These are phyloP conservation scores for Sinelater perroti DNA, from an alignment of 2,888 invertebrate species.

Conservation along the genomic window DNA sequence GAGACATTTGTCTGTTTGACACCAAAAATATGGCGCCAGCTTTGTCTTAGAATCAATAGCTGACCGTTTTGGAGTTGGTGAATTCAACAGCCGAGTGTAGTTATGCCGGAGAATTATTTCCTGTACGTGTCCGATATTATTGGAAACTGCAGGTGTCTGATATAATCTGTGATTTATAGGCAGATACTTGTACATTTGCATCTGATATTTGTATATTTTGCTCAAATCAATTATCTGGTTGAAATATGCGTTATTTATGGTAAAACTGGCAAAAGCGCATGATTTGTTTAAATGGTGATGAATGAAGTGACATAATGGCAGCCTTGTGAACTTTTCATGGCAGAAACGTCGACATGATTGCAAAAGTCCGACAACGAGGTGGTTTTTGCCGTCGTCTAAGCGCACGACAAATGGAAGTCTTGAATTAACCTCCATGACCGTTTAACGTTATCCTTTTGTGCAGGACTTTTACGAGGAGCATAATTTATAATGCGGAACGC, in stretches of 20 bases:
- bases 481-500: constrained; percentile 27
- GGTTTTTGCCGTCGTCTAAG: constrained; percentile 19
- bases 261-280: neutral
- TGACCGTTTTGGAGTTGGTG: too few relatives aligned
- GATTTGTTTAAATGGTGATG: neutral
- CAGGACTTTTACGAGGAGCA: constrained; percentile 24
- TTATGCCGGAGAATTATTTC: constrained; percentile 10
- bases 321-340: neutral
- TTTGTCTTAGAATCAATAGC: too few relatives aligned
- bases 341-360: constrained; percentile 2
- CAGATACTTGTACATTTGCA: neutral
- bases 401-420: constrained; percentile 24
- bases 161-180: constrained; percentile 17
- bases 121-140: constrained; percentile 8
- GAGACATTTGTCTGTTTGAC: too few relatives aligned
- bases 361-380: constrained; percentile 16
- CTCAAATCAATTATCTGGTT: neutral
- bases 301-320: neutral
- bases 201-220: constrained; percentile 1
- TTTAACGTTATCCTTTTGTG: constrained; percentile 24
- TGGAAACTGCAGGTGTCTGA: constrained; percentile 14
- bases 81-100: constrained; percentile 6
- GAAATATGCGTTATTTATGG: neutral
- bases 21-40: too few relatives aligned
- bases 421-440: constrained; percentile 23